These are phyloP conservation scores for Sarcophilus harrisii DNA, from an alignment of 2,797 vertebrate genomes.

Conservation along the genomic window DNA sequence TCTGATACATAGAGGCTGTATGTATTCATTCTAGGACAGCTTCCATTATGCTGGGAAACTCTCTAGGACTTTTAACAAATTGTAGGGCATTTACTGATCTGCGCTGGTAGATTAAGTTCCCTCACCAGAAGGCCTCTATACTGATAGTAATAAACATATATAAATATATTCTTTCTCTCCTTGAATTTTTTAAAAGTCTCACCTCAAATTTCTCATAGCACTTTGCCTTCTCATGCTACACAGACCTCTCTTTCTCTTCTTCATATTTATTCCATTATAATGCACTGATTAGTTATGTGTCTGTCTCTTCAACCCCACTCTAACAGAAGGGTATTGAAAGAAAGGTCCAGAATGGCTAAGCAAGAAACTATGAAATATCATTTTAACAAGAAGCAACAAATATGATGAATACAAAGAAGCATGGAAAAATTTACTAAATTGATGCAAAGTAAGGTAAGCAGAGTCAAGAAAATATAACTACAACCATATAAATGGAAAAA, in stretches of 20 bases:
- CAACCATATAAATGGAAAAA: neutral
- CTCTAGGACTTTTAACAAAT: neutral
- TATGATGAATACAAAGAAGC: neutral
- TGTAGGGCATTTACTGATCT: neutral
- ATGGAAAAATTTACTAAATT: neutral
- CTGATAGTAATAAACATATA: neutral
- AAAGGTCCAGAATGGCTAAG: neutral
- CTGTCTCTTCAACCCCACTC: neutral
- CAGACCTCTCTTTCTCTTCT: neutral
- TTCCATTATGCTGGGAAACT: neutral
- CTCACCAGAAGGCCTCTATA: neutral
- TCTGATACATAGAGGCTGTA: neutral
- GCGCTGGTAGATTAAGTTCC: neutral
- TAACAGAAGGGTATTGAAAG: neutral
- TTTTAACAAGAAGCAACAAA: neutral
- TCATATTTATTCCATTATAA: neutral
- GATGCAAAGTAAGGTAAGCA: neutral
- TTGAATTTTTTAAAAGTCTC: neutral
- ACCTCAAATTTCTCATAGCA: neutral
- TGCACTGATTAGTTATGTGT: neutral
- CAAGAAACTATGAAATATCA: neutral
- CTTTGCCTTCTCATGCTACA: neutral
- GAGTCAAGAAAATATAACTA: neutral
- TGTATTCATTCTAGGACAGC: neutral
- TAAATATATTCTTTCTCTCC: neutral